Evolutionary conservation across 2,797 vertebrate genomes (phyloP).

Genomic region (Brotula barbata): DNA sequence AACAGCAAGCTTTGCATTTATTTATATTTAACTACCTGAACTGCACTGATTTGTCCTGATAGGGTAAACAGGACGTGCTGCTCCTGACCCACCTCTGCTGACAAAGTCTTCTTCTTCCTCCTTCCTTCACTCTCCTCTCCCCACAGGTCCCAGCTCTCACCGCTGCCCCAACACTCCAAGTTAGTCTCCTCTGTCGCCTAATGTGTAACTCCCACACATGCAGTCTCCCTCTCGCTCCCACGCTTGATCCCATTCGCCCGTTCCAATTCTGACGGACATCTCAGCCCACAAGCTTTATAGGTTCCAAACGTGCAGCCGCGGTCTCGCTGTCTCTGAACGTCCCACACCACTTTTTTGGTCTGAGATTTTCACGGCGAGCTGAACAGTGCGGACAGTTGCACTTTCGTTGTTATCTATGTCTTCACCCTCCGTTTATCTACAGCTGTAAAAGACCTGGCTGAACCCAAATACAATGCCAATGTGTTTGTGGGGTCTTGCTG

Average conservation of each 20-base stretch:
- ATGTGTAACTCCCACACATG: constrained; percentile 71
- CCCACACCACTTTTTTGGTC: constrained; percentile 50
- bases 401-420: constrained; percentile 47
- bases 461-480: constrained; percentile 41
- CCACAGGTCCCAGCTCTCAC: constrained; percentile 78
- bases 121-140: constrained; percentile 74
- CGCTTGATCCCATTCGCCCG: constrained; percentile 54
- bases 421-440: constrained; percentile 65
- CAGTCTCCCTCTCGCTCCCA: constrained; percentile 40
- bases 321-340: constrained; percentile 43
- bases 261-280: constrained; percentile 70
- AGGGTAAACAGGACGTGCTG: constrained; percentile 64
- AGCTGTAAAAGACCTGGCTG: constrained; percentile 48
- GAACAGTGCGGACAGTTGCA: constrained; percentile 46
- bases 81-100: constrained; percentile 62
- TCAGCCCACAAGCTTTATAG: constrained; percentile 53
- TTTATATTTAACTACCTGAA: constrained; percentile 37
- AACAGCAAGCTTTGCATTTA: constrained; percentile 39
- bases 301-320: constrained; percentile 46
- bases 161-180: constrained; percentile 81
- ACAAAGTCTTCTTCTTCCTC: constrained; percentile 70
- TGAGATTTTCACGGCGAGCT: constrained; percentile 44
- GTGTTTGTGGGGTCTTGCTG: constrained; percentile 41
- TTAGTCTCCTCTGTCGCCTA: constrained; percentile 76
- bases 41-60: constrained; percentile 28